Evolutionary conservation across 2,797 vertebrate genomes (phyloP), one percentile per base, ranked within the genome.

Genomic region (Dendrocincla tyrannina): DNA sequence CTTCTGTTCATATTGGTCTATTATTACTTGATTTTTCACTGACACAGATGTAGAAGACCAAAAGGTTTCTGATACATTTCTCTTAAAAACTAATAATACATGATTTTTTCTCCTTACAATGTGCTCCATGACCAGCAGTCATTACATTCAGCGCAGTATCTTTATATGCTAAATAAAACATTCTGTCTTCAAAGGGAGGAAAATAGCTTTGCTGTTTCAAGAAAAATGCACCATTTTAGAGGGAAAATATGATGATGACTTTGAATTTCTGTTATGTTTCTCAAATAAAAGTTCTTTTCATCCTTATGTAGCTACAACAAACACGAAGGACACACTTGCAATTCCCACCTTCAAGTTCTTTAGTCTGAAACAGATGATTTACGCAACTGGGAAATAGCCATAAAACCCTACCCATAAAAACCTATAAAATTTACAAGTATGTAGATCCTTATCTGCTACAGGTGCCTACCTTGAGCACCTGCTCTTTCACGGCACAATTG

Each of bases 141-240:
- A 67, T 30, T 77, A 70, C 23, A 39, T 47, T 24, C 28, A 82
- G 47, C 33, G 44, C 5, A 67, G 11, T 50, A 52, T 8, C 28
- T 70, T 67, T 27, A 77, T 4, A 68, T 7, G 19, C 13, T 78
- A 83, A 70, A 59, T 30, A 67, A 80, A 91, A 56, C 35, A 73
- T 7, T 17, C 46, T 47, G 6, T 22, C 50, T 47, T 68, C 7
- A 0, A 0, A 8, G 23, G 2, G 5, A 10, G 7, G 9, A 41
- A 42, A 79, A 56, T 0, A 74, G 6, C 17, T 86, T 78, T 67
- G 25, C 0, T 55, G 7, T 52, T 75, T 27, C 75, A 91, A 74
- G 25, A 33, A 68, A 84, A 85, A 14, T 1, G 3, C n/a, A 63
- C 6, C 8, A 44, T 80, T 88, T 77, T 39, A 41, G 2, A 17